Conservation (phyloP, 2,797 vertebrate genomes). For the Galaxias olidus region DNA sequence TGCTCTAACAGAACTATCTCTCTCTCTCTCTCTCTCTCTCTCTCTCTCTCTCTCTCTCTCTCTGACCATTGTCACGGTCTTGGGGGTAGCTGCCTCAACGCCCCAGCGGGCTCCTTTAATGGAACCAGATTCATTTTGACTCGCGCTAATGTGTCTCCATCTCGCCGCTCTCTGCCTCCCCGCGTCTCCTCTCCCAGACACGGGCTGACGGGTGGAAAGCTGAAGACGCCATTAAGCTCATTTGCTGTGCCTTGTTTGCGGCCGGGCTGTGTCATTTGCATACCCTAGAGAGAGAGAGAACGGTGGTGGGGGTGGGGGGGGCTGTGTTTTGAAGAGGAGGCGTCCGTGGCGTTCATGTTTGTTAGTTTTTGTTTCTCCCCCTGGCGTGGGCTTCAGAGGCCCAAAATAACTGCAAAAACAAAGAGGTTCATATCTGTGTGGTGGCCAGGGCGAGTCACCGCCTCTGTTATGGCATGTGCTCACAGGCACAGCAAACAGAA, state of each 20-base stretch:
- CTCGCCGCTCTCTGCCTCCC: constrained; percentile 37
- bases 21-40: not conserved
- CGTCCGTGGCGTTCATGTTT: too few species aligned
- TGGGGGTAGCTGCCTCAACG: constrained; percentile 32
- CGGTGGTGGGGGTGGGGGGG: not conserved
- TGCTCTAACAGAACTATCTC: not conserved
- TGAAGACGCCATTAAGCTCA: constrained; percentile 44
- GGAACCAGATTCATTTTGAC: constrained; percentile 50
- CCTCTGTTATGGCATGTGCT: too few species aligned
- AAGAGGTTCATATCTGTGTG: too few species aligned
- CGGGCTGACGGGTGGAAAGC: constrained; percentile 27
- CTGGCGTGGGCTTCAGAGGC: too few species aligned
- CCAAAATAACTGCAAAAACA: too few species aligned
- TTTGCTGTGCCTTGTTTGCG: constrained; percentile 30
- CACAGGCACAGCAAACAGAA: too few species aligned
- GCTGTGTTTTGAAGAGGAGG: not conserved
- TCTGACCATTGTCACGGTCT: too few species aligned
- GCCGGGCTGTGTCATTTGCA: constrained; percentile 47
- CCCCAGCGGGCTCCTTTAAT: constrained; percentile 35
- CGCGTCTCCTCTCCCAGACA: constrained; percentile 12
- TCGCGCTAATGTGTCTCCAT: constrained; percentile 47
- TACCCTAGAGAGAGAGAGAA: constrained; percentile 44
- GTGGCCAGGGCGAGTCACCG: too few species aligned
- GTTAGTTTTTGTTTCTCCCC: too few species aligned
- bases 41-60: not conserved